A percentile compares a stretch with the other conserved stretches of the same genome.
Evolutionary conservation across 2,888 invertebrate genomes (phyloP).

Genomic region (Agrotis puta): DNA sequence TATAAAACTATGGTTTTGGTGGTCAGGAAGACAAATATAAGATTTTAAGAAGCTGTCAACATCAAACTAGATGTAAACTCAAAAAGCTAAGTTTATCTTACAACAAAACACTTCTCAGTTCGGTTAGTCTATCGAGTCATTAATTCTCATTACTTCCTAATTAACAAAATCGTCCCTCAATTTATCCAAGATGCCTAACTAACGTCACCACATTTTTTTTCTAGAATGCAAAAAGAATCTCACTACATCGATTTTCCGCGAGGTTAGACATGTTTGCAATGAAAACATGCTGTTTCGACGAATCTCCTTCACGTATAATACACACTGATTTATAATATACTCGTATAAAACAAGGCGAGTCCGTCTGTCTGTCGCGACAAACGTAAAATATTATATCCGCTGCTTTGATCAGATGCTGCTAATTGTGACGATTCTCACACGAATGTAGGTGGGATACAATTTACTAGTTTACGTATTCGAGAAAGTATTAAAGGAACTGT

Average conservation of each 20-base stretch:
- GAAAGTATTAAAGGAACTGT: conserved; percentile 52
- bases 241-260: conserved; percentile 26
- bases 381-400: conserved; percentile 67
- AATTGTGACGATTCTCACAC: conserved; percentile 61
- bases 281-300: conserved; percentile 42
- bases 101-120: too few relatives aligned
- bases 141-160: not conserved
- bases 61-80: too few relatives aligned
- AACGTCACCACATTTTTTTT: conserved; percentile 4
- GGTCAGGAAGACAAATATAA: not conserved
- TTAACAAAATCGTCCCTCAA: not conserved
- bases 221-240: conserved; percentile 4
- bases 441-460: conserved; percentile 51
- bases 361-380: conserved; percentile 52
- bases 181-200: not conserved
- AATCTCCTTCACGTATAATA: conserved; percentile 27
- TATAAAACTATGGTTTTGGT: not conserved
- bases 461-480: conserved; percentile 51
- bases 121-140: not conserved
- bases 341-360: conserved; percentile 42
- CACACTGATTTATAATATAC: conserved; percentile 23
- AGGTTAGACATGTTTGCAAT: conserved; percentile 43
- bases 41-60: not conserved
- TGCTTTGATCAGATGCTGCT: conserved; percentile 62
- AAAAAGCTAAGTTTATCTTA: not conserved